Conservation (phyloP, 2,113 vertebrate genomes). For the Platysteira castanea region DNA sequence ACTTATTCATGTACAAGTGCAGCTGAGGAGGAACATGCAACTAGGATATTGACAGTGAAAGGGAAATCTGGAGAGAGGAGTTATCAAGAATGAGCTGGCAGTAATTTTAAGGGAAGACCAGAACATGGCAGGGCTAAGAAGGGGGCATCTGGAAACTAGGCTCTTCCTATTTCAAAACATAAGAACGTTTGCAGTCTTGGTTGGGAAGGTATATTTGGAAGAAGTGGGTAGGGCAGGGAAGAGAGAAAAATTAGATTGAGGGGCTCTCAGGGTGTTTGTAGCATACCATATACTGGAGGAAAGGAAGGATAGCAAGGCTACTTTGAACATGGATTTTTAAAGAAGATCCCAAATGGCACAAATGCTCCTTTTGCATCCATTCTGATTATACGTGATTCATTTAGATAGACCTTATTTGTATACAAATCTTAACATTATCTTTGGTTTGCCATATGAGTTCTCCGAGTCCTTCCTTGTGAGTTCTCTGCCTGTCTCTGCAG, state of each 20-base stretch:
- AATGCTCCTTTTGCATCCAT: background rate
- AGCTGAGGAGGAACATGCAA: background rate
- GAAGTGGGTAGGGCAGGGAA: background rate
- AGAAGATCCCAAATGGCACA: background rate
- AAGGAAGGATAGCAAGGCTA: background rate
- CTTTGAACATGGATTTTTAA: background rate
- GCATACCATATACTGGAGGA: background rate
- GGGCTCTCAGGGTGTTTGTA: background rate
- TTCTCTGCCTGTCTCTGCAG: background rate
- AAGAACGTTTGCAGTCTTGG: background rate
- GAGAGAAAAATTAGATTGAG: background rate
- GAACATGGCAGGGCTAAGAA: background rate
- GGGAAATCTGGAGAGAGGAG: background rate
- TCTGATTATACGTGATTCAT: background rate
- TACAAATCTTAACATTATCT: background rate
- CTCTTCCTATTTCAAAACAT: background rate
- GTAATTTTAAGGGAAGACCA: background rate
- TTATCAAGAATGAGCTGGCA: background rate
- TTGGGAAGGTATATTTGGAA: background rate
- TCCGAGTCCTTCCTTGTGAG: background rate
- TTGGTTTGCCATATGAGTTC: background rate
- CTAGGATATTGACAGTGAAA: background rate
- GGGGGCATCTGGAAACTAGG: background rate
- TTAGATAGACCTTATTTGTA: background rate
- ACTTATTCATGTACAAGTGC: conserved; percentile 45